A percentile compares a stretch with the other conserved stretches of the same genome.
phyloP scores from a whole-genome alignment of 2,113 vertebrate genomes.

The Chauna torquata region DNA sequence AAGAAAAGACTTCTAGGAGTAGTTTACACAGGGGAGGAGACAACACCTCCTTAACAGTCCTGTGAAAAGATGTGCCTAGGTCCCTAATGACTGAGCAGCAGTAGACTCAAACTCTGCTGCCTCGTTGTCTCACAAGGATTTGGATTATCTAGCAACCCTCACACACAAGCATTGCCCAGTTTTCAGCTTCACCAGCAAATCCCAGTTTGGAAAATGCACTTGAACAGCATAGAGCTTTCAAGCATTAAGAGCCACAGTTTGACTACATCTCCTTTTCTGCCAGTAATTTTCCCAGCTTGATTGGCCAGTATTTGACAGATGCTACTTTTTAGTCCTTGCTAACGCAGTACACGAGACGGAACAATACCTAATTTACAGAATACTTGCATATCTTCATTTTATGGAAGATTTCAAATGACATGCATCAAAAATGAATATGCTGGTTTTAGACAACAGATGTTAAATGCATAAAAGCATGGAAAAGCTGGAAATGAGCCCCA shows the following conservation, averaged over 20 bases:
- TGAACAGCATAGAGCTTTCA: not conserved
- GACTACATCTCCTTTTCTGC: not conserved
- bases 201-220: not conserved
- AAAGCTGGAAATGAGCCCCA: not conserved
- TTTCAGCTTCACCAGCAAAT: not conserved
- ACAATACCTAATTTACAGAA: not conserved
- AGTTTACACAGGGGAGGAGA: not conserved
- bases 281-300: not conserved
- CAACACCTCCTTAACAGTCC: not conserved
- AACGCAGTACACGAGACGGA: not conserved
- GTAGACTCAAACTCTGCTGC: not conserved
- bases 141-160: not conserved
- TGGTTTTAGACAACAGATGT: not conserved
- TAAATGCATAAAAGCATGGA: not conserved
- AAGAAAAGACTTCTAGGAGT: not conserved
- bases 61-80: not conserved
- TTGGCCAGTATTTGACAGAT: not conserved
- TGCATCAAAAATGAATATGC: not conserved
- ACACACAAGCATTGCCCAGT: not conserved
- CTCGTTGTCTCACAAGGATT: not conserved
- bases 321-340: not conserved
- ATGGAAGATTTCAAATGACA: not conserved
- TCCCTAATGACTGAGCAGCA: not conserved
- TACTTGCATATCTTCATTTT: not conserved
- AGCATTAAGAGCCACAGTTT: not conserved